Base-by-base conservation (phyloP, 2,888 invertebrate species). In the Chironomus riparius region DNA sequence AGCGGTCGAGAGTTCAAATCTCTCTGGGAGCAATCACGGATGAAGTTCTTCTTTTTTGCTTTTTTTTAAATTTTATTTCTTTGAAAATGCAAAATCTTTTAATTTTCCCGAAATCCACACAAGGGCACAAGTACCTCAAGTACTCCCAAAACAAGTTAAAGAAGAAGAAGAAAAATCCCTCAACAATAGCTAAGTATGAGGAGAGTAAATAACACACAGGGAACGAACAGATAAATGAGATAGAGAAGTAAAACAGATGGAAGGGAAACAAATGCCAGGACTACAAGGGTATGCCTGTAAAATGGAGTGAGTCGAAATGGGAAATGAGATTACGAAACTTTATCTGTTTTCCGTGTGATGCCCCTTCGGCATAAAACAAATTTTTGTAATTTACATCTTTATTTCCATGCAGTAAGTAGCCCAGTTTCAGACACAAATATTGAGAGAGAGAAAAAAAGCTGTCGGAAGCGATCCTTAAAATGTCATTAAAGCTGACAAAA, bases 251-350 rank as follows among this genome's bases (percentile, higher is more conserved):
- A 15, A 56, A 56, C 56, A 56, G 18, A 56, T 56, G 50, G 38
- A 38, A 38, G 38, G 38, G 38, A 38, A 38, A 38, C 38, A 38
- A 38, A 38, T 10, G 7, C 10, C 38, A 38, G 38, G 38, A 38
- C 38, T 10, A 38, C 38, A 56, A 56, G 56, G 18, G 56, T 15
- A 15, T 56, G 18, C n/a, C n/a, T 5, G 4, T n/a, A n/a, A 62
- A 65, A 12, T 13, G 22, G 22, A 47, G 21, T 21, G 61, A 13
- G 56, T 21, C 2, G 47, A 56, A 61, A 73, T 22, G 65, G 74
- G 74, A 74, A 74, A 74, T 74, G 74, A 62, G 74, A 74, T 74
- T 74, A 74, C 74, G 62, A 65, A 74, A 74, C 74, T 74, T 74
- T 74, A 74, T 74, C 74, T 28, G 24, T 47, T 47, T 28, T 62